Conservation (phyloP, 2,797 vertebrate species). For the Chelmon rostratus region DNA sequence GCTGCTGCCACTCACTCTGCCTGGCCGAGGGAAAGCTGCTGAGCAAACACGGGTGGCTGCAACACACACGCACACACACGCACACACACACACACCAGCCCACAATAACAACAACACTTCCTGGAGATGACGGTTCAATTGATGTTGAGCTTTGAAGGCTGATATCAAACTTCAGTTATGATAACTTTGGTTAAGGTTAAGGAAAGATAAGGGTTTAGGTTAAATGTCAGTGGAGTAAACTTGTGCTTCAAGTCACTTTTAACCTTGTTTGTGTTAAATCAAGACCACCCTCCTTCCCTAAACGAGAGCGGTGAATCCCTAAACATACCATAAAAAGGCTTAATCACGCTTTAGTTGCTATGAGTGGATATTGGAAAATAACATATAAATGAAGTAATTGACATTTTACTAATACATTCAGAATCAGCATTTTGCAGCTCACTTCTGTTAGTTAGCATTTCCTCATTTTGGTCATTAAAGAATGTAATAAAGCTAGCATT, state of each 20-base stretch:
- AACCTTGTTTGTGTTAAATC: background rate
- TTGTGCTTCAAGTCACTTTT: background rate
- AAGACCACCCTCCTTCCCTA: background rate
- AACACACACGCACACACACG: constrained; percentile 19
- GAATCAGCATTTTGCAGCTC: background rate
- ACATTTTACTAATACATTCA: background rate
- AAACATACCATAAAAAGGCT: background rate
- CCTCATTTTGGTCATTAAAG: background rate
- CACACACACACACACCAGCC: background rate
- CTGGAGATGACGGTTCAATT: constrained; percentile 65
- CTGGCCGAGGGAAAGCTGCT: constrained; percentile 92
- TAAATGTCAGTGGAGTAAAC: background rate
- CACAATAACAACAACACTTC: constrained; percentile 37
- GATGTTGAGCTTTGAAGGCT: constrained; percentile 9
- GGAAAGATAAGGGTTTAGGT: background rate
- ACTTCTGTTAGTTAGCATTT: no score
- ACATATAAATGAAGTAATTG: no score
- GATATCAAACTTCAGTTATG: background rate
- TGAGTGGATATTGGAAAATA: background rate
- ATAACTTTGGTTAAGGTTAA: background rate
- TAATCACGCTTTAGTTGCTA: background rate
- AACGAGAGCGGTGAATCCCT: background rate
- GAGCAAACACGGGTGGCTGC: constrained; percentile 94
- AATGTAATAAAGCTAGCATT: background rate
- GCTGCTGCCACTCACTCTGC: constrained; percentile 87